Evolutionary conservation across 2,797 vertebrate species (phyloP), one percentile per base, ranked within the genome.

Genomic region (Falco biarmicus): DNA sequence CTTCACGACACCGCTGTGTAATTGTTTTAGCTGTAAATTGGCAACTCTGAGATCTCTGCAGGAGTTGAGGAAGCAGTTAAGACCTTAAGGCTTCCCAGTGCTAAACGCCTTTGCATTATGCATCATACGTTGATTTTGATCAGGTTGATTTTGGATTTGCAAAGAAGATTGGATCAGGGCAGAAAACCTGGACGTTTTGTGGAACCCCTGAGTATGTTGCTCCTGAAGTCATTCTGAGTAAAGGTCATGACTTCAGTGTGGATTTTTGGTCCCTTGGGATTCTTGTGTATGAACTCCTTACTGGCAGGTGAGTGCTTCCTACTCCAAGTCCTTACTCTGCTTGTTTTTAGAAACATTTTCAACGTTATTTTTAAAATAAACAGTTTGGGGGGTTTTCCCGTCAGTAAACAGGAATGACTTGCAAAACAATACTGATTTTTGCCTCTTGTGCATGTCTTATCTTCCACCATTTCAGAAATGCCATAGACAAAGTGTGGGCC

Each of bases 101-200:
- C 32, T 64, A 90, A 95, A 63, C 31, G 71, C 75, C 22, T 81
- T 81, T 92, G 24, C 56, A 47, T 74, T 81, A n/a, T 61, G 28
- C 59, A 87, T 28, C 73, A 11, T 90, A 25, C 89, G 50, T 79
- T 78, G 11, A 63, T 91, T 84, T 94, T 90, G 68, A 77, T 41
- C 89, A 99, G 99, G 99, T 99, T 75, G 99, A 99, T 97, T 99
- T 99, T 97, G 99, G 99, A 87, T 99, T 99, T 97, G 99, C 99
- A 22, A 99, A 99, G 97, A 99, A 99, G 97, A 98, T 99, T n/a
- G 97, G 97, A 66, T 98, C 98, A 75, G 99, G 99, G 37, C 99
- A 99, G 96, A 99, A 99, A 98, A 99, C 99, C 2, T 99, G 99
- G 99, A 99, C 99, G 0, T 99, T 99, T 97, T 99, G 99, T 64